Evolutionary conservation across 1,140 invertebrate genomes (phyloP), one percentile per base, ranked within the genome.

Genomic region (Megalonaias nervosa): DNA sequence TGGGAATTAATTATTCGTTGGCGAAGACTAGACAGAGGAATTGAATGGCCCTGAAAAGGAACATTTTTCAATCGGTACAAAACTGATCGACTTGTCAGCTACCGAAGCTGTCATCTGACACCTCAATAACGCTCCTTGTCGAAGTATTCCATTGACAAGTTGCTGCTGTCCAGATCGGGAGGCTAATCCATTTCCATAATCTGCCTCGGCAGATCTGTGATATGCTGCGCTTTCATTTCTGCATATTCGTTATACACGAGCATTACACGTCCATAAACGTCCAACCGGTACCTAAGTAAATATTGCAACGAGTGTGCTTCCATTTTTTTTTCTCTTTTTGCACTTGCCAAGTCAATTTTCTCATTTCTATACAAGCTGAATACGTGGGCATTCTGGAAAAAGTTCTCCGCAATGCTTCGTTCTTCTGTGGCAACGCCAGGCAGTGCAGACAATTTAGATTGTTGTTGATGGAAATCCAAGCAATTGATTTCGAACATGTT

Each of bases 221-320:
- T 80, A 4, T 75, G 68, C 26, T 73, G 68, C 17, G 78, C 78
- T 68, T 73, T 81, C 61, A 70, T 77, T 26, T 62, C 59, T 2
- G 79, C 79, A 26, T 73, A 81, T 60, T 81, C 79, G 31, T 74
- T 74, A 55, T 58, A 79, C 70, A 81, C 73, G 58, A 78, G 77
- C 15, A 71, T n/a, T 11, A 78, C 69, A 55, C 79, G 75, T 65
- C 77, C 79, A 2, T 73, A 59, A 55, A 77, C 65, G 15, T 75
- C 71, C 3, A 81, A 57, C 19, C 75, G 66, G 58, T 78, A 60
- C 26, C 79, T 69, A 56, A 81, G 21, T 26, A 65, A 74, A 67
- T 81, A 81, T 16, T 71, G 69, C 17, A 59, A 60, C 0, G 56
- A 19, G n/a, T n/a, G n/a, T n/a, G n/a, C n/a, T n/a, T n/a, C n/a